Percentiles rank a stretch among this genome's conserved stretches.
Conservation (phyloP, 2,888 invertebrate species). For the Psococerastis gibbosa region DNA sequence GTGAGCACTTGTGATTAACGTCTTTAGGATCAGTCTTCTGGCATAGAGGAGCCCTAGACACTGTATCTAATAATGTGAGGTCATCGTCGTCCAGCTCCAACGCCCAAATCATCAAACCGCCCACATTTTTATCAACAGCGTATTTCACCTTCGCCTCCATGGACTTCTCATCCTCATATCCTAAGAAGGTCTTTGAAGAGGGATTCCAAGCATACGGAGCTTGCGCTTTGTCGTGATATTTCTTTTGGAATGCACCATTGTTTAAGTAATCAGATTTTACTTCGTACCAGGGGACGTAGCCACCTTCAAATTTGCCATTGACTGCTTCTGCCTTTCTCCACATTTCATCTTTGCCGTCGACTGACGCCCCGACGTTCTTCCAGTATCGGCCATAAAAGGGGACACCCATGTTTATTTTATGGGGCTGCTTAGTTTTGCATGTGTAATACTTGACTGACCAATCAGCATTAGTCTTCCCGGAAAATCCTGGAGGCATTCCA, state of each 20-base stretch:
- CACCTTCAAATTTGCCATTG: slow-evolving; percentile 14
- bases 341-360: slow-evolving; percentile 13
- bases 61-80: slow-evolving; percentile 13
- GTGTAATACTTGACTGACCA: slow-evolving; percentile 16
- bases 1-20: slow-evolving; percentile 15
- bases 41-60: slow-evolving; percentile 12
- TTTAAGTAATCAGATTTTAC: slow-evolving; percentile 13
- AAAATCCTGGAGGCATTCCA: slow-evolving; percentile 15
- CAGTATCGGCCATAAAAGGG: slow-evolving; percentile 16
- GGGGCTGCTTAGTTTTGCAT: slow-evolving; percentile 14
- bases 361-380: slow-evolving; percentile 14
- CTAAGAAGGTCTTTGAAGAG: slow-evolving; percentile 5
- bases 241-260: slow-evolving; percentile 12
- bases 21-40: slow-evolving; percentile 11
- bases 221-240: slow-evolving; percentile 13
- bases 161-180: slow-evolving; percentile 15
- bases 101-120: slow-evolving; percentile 16
- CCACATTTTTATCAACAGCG: slow-evolving; percentile 15
- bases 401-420: slow-evolving; percentile 16
- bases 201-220: slow-evolving; percentile 13
- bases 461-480: slow-evolving; percentile 15
- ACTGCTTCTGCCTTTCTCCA: slow-evolving; percentile 14
- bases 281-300: slow-evolving; percentile 15
- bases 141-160: slow-evolving; percentile 14
- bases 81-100: slow-evolving; percentile 15